Conservation (phyloP, 2,797 vertebrate species). For the Zenarchopterus dispar region DNA sequence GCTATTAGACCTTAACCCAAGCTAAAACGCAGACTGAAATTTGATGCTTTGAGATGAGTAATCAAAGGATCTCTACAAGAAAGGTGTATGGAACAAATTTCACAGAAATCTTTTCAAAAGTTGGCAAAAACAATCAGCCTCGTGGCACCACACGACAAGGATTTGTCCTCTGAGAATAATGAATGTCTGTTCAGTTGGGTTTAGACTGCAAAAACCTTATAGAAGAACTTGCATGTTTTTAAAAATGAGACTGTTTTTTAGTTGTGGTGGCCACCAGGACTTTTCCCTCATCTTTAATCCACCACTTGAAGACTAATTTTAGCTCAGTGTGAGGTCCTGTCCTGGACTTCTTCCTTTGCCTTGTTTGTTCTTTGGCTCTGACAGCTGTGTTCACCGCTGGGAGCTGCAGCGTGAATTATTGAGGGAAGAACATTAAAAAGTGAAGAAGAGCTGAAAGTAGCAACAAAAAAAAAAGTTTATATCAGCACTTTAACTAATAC, state of each 20-base stretch:
- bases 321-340: conserved; percentile 25
- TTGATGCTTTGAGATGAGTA: neutral
- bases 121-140: too few species aligned
- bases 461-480: conserved; percentile 5
- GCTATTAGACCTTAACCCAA: too few species aligned
- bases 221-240: too few species aligned
- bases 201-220: too few species aligned
- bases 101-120: neutral
- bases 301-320: conserved; percentile 39
- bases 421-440: conserved; percentile 34
- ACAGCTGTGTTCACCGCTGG: conserved; percentile 40
- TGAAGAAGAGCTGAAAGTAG: conserved; percentile 17
- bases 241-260: neutral
- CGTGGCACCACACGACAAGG: too few species aligned
- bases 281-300: conserved; percentile 14
- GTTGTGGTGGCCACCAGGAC: conserved; percentile 14
- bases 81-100: neutral
- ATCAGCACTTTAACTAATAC: neutral
- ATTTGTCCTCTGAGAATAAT: too few species aligned
- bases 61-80: neutral
- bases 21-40: too few species aligned
- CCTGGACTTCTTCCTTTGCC: conserved; percentile 30
- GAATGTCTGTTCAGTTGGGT: too few species aligned
- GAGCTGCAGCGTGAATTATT: conserved; percentile 57
- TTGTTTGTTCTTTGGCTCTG: conserved; percentile 28